Percentiles rank a stretch among this genome's conserved stretches.
These are phyloP conservation scores for Poeciliopsis turneri DNA, from an alignment of 2,797 vertebrate genomes.

Conservation along the genomic window DNA sequence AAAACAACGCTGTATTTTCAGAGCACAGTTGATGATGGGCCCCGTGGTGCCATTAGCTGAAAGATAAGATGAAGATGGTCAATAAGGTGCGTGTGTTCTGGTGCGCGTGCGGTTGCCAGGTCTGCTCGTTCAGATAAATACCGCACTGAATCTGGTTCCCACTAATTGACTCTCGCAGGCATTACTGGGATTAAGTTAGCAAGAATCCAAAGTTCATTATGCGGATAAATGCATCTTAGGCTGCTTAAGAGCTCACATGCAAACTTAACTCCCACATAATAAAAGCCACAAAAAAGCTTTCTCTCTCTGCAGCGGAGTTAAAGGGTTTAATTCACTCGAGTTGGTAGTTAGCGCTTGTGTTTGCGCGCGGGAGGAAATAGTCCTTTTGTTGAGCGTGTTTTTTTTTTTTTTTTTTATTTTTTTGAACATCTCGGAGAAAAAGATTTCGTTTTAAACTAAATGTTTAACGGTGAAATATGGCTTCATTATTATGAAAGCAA, in stretches of 20 bases:
- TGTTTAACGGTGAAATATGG: not conserved
- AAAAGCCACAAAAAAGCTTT: slow-evolving; percentile 50
- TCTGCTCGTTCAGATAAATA: slow-evolving; percentile 80
- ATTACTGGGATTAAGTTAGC: slow-evolving; percentile 88
- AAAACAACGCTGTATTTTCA: slow-evolving; percentile 41
- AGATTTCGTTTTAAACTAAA: not conserved
- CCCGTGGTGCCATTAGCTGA: slow-evolving; percentile 71
- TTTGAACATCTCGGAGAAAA: not conserved
- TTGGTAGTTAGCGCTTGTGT: slow-evolving; percentile 31
- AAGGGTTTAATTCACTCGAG: slow-evolving; percentile 39
- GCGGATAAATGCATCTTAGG: slow-evolving; percentile 85
- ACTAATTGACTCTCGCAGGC: slow-evolving; percentile 88
- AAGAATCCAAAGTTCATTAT: slow-evolving; percentile 86
- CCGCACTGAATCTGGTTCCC: slow-evolving; percentile 78
- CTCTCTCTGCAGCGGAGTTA: slow-evolving; percentile 30
- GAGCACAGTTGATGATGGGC: slow-evolving; percentile 71
- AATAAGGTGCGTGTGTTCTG: slow-evolving; percentile 60
- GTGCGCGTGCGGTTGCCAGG: slow-evolving; percentile 57
- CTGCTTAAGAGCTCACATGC: slow-evolving; percentile 77
- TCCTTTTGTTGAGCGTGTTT: not conserved
- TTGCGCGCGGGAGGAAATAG: not conserved
- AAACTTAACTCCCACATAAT: slow-evolving; percentile 77
- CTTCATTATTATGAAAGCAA: slow-evolving; percentile 5
- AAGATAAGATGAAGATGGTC: slow-evolving; percentile 75
- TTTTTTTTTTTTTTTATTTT: too few relatives aligned